A percentile compares a stretch with the other conserved stretches of the same genome.
Conservation (phyloP, 2,888 invertebrate species). For the Hoplodrina blanda region DNA sequence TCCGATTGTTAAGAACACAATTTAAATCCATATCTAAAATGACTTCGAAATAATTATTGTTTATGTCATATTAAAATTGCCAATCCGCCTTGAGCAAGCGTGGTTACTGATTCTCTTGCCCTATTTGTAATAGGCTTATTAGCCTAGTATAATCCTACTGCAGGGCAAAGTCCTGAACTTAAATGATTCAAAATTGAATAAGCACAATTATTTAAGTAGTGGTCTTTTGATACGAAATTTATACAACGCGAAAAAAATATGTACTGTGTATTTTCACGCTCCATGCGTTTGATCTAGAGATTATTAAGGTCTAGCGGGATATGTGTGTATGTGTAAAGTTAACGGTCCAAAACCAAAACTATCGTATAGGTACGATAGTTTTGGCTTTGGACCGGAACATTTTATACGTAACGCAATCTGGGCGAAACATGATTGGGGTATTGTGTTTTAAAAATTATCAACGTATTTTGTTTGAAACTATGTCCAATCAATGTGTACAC, state of each 20-base stretch:
- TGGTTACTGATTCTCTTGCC: no score
- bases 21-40: no score
- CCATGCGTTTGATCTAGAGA: neutral
- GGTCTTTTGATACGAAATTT: neutral
- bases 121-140: no score
- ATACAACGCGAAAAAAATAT: neutral
- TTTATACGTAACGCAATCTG: neutral
- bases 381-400: slow-evolving; percentile 20
- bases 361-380: neutral
- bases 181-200: no score
- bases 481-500: no score
- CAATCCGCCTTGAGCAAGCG: no score
- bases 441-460: neutral
- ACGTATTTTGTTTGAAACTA: neutral
- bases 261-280: neutral
- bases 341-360: neutral
- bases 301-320: neutral
- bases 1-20: no score
- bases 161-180: no score
- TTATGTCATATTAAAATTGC: no score
- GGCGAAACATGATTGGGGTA: neutral
- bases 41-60: no score
- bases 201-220: no score
- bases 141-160: no score
- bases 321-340: neutral